Evolutionary conservation across 1,140 invertebrate species (phyloP).

Genomic region (Drosophila tropicalis): DNA sequence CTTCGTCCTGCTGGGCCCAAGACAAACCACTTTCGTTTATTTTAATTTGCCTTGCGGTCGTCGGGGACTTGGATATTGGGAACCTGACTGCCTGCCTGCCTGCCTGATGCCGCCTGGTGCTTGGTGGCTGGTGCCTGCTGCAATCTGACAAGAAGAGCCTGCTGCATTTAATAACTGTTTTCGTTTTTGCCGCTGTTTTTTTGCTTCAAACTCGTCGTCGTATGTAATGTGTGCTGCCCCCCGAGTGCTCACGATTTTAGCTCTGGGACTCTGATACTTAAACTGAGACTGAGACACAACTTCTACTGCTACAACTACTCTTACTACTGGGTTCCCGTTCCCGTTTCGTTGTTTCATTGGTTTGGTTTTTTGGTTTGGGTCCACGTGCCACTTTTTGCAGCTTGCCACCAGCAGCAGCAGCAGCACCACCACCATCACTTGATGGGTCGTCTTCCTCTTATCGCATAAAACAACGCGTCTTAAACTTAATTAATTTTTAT

Average conservation of each 20-base stretch:
- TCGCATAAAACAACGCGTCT: slow-evolving; percentile 65
- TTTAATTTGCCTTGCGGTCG: slow-evolving; percentile 77
- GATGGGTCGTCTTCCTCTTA: slow-evolving; percentile 43
- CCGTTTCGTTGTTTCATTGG: slow-evolving; percentile 8
- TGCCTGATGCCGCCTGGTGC: slow-evolving; percentile 21
- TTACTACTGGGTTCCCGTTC: slow-evolving; percentile 29
- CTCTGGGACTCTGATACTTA: slow-evolving; percentile 12
- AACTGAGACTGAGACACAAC: slow-evolving; percentile 7
- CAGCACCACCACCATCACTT: slow-evolving; percentile 17
- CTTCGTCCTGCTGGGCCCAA: slow-evolving; percentile 54
- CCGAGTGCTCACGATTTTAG: slow-evolving; percentile 62
- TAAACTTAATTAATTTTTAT: slow-evolving; percentile 76
- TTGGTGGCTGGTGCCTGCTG: slow-evolving; percentile 55
- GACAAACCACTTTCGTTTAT: slow-evolving; percentile 78
- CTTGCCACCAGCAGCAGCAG: slow-evolving; percentile 45
- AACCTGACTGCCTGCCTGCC: slow-evolving; percentile 27
- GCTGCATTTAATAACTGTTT: slow-evolving; percentile 81
- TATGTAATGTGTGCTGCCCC: slow-evolving; percentile 35
- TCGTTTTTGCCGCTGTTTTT: slow-evolving; percentile 64
- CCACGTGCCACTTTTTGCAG: slow-evolving; percentile 76
- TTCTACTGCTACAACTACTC: too few relatives aligned
- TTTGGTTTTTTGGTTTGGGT: slow-evolving; percentile 20
- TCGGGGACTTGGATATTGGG: slow-evolving; percentile 10
- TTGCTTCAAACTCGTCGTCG: slow-evolving; percentile 29
- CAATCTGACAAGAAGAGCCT: slow-evolving; percentile 73